Evolutionary conservation across 2,113 vertebrate species (phyloP).

Genomic region (Myodes glareolus): DNA sequence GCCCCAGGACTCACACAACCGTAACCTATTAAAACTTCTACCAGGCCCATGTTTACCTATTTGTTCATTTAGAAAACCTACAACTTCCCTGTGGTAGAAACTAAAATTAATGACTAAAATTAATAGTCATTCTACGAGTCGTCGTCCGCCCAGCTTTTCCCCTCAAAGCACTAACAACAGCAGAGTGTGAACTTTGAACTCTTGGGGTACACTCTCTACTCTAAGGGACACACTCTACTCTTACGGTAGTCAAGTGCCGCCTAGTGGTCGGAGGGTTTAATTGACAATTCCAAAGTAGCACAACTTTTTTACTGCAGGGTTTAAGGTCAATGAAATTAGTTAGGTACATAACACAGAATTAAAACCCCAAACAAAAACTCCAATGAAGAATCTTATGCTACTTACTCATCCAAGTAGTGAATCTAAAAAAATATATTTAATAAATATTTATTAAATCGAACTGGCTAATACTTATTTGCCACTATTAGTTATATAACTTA

Average conservation of each 20-base stretch:
- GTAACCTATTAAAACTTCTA: background rate
- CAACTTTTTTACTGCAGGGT: background rate
- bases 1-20: background rate
- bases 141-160: too few relatives aligned
- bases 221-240: background rate
- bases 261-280: background rate
- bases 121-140: conserved; percentile 2
- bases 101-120: background rate
- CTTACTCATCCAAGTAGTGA: background rate
- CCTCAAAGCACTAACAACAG: background rate
- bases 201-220: background rate
- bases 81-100: conserved; percentile 29
- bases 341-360: background rate
- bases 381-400: too few relatives aligned
- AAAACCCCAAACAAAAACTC: background rate
- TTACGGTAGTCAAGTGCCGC: background rate
- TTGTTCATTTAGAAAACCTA: conserved; percentile 30
- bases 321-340: background rate
- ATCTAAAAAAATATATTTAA: background rate
- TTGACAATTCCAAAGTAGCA: fast-evolving
- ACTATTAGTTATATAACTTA: background rate
- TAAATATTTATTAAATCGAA: background rate
- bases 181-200: background rate
- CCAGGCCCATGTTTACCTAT: background rate
- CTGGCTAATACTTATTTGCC: background rate